These are phyloP conservation scores for Chaetodon auriga DNA, from an alignment of 2,113 vertebrate species.

Conservation along the genomic window DNA sequence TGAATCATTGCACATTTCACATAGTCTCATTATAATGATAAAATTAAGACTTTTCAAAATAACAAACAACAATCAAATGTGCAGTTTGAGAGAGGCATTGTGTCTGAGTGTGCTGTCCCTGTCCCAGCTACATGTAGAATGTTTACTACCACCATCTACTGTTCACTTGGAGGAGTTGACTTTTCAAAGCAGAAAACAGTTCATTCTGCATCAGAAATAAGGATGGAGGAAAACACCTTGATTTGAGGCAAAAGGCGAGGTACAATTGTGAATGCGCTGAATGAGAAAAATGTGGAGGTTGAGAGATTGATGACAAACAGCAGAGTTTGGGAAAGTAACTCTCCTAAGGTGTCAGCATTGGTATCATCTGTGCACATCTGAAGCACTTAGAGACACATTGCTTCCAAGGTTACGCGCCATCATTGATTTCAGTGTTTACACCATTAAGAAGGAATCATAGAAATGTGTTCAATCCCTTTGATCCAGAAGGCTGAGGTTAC, in stretches of 20 bases:
- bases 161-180: conserved; percentile 80
- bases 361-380: conserved; percentile 61
- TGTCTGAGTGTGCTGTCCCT: conserved; percentile 15
- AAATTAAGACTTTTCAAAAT: too few species aligned
- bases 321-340: not conserved
- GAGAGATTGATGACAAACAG: not conserved
- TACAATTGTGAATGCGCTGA: not conserved
- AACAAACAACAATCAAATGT: not conserved
- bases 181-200: conserved; percentile 7
- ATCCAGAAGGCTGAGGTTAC: not conserved
- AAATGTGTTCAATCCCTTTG: conserved; percentile 1
- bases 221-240: not conserved
- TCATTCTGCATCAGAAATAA: not conserved
- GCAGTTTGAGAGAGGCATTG: not conserved
- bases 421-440: conserved; percentile 31
- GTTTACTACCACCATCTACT: conserved; percentile 88
- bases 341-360: not conserved
- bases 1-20: not conserved
- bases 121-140: conserved; percentile 65
- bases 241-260: not conserved
- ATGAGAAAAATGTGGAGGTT: too few species aligned
- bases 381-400: not conserved
- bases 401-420: not conserved
- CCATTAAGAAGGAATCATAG: conserved; percentile 21
- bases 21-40: not conserved